Evolutionary conservation across 2,888 invertebrate genomes (phyloP).

Genomic region (Dynastes hyllus): DNA sequence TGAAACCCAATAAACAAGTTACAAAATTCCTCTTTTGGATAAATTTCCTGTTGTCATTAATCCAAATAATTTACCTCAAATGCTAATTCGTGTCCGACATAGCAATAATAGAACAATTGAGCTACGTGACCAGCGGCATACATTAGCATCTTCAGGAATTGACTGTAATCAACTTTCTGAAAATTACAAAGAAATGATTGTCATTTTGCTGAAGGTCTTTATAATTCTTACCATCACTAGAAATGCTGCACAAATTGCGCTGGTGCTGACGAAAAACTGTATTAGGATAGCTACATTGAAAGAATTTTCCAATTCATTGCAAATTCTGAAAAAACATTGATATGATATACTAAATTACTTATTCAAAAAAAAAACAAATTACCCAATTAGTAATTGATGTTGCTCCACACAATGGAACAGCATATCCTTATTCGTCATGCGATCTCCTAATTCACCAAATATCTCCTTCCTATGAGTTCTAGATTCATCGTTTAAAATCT

Average conservation of each 20-base stretch:
- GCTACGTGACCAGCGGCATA: conserved; percentile 42
- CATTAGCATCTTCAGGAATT: conserved; percentile 40
- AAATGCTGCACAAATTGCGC: conserved; percentile 55
- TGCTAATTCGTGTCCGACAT: conserved; percentile 45
- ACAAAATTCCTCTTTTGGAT: neutral
- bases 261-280: conserved; percentile 55
- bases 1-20: conserved; percentile 34
- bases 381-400: conserved; percentile 55
- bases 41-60: neutral
- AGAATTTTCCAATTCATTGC: conserved; percentile 55
- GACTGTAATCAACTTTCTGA: conserved; percentile 38
- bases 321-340: conserved; percentile 51
- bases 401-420: conserved; percentile 54
- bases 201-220: neutral
- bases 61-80: conserved; percentile 26
- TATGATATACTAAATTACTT: neutral
- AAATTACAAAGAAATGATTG: neutral
- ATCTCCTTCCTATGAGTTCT: conserved; percentile 28
- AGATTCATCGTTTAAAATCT: conserved; percentile 36
- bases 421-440: conserved; percentile 47
- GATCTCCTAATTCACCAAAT: conserved; percentile 34
- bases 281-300: conserved; percentile 52
- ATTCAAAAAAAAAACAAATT: conserved; percentile 19
- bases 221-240: conserved; percentile 49
- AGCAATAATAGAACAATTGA: conserved; percentile 49